phyloP scores from a whole-genome alignment of 2,797 vertebrate genomes.

The Neoniphon sammara region DNA sequence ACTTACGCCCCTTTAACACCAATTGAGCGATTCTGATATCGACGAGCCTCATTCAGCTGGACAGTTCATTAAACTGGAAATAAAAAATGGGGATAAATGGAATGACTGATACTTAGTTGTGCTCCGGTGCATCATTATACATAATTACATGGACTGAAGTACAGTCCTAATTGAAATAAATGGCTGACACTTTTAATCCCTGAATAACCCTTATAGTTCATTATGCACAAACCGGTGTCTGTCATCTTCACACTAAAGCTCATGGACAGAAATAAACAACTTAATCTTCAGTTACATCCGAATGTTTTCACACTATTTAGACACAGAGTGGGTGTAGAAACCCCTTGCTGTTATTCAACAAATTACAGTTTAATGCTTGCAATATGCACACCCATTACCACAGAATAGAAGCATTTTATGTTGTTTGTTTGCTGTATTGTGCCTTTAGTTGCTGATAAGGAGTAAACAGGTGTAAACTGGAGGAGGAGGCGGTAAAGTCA shows the following conservation, averaged over 20 bases:
- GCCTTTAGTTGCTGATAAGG: background rate
- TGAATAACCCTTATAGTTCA: slow-evolving; percentile 4
- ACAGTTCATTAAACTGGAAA: background rate
- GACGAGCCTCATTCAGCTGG: background rate
- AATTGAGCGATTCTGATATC: background rate
- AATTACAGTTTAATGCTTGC: background rate
- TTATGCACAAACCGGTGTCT: background rate
- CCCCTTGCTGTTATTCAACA: background rate
- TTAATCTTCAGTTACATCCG: background rate
- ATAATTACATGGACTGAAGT: background rate
- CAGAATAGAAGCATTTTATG: background rate
- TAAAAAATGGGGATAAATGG: background rate
- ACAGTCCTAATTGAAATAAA: background rate
- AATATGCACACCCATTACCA: background rate
- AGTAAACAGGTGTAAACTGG: background rate
- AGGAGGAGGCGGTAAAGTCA: background rate
- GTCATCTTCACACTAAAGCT: background rate
- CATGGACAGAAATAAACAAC: background rate
- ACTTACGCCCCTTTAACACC: no score
- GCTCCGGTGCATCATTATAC: background rate
- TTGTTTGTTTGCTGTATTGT: background rate
- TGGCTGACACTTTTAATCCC: background rate
- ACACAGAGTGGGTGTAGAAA: background rate
- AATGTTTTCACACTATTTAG: background rate
- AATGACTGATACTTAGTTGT: background rate